These are phyloP conservation scores for Callimico goeldii DNA, from an alignment of 2,797 vertebrate species.

Conservation along the genomic window DNA sequence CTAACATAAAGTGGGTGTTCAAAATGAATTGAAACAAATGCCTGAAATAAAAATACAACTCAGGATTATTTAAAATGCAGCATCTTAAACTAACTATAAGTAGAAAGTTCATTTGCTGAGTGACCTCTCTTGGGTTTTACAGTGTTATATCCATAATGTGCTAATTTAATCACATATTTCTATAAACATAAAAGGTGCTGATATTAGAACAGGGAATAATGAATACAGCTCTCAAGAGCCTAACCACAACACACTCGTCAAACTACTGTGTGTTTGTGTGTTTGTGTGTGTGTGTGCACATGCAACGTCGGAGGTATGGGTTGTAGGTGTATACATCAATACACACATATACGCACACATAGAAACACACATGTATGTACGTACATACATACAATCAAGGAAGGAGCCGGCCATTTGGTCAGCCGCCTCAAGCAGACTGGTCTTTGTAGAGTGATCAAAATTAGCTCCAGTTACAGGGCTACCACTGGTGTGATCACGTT, in stretches of 20 bases:
- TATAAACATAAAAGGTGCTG: neutral
- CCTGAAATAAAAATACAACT: neutral
- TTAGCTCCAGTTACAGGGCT: neutral
- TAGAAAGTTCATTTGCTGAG: neutral
- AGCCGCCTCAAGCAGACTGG: neutral
- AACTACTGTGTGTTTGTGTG: neutral
- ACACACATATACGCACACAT: neutral
- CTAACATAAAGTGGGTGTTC: neutral
- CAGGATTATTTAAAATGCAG: neutral
- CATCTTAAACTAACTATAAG: neutral
- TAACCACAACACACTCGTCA: neutral
- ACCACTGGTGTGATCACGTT: neutral
- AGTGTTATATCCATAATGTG: neutral
- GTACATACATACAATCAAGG: neutral
- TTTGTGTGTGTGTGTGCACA: fast-evolving
- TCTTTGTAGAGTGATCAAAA: neutral
- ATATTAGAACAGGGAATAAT: neutral
- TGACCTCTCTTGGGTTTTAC: neutral
- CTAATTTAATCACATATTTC: neutral
- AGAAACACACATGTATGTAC: neutral
- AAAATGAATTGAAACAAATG: neutral
- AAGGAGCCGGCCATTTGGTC: neutral
- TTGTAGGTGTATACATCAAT: neutral
- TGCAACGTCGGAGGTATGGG: neutral
- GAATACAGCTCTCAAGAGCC: neutral